Conservation (phyloP, 2,888 invertebrate genomes). For the Agrotis exclamationis region DNA sequence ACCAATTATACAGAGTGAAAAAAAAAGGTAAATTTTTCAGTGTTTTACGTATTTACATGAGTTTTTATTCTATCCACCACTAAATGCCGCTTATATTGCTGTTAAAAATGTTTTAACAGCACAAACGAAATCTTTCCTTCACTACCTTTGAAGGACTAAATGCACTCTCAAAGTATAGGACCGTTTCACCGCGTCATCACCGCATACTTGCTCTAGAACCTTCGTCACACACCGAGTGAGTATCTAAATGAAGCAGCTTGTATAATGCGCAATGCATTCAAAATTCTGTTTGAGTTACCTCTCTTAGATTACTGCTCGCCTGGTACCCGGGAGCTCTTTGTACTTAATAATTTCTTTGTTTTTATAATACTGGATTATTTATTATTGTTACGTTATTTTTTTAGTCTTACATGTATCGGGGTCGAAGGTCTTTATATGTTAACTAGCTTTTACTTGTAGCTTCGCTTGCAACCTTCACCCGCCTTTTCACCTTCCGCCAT, state of each 20-base stretch:
- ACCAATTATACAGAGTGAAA: neutral
- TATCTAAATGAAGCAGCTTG: slow-evolving; percentile 43
- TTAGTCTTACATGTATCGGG: too few species aligned
- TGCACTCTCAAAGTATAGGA: slow-evolving; percentile 30
- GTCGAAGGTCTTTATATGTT: too few species aligned
- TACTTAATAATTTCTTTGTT: slow-evolving; percentile 36
- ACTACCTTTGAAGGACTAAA: slow-evolving; percentile 33
- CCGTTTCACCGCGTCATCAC: slow-evolving; percentile 15
- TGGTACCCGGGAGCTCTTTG: slow-evolving; percentile 24
- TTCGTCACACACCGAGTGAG: slow-evolving; percentile 29
- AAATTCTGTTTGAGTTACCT: slow-evolving; percentile 54
- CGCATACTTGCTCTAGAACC: slow-evolving; percentile 34
- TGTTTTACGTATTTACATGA: too few species aligned
- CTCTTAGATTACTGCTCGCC: slow-evolving; percentile 34
- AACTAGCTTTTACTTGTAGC: too few species aligned
- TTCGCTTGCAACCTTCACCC: too few species aligned
- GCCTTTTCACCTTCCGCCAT: too few species aligned
- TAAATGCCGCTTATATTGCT: neutral
- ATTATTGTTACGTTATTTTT: neutral
- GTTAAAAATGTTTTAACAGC: slow-evolving; percentile 12
- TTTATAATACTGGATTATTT: slow-evolving; percentile 10
- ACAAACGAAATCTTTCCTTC: slow-evolving; percentile 20
- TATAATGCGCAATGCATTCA: slow-evolving; percentile 46
- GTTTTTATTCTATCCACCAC: too few species aligned
- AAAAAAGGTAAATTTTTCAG: too few species aligned